Evolutionary conservation across 2,888 invertebrate species (phyloP).

Genomic region (Lasioglossum lativentre): DNA sequence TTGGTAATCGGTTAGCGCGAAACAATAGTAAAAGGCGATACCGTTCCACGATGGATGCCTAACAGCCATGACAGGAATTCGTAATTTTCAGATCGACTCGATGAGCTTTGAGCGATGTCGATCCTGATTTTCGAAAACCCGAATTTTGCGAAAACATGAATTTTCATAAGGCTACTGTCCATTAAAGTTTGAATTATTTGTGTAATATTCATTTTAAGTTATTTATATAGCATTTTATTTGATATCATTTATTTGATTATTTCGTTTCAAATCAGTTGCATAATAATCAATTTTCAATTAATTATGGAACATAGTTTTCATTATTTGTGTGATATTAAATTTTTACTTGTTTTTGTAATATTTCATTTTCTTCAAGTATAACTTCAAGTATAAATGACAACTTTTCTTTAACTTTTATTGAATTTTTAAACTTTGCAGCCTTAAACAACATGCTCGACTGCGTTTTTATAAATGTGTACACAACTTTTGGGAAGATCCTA

Average conservation of each 20-base stretch:
- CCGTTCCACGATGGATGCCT: conserved; percentile 55
- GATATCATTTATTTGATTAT: background rate
- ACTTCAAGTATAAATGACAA: no score
- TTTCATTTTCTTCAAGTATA: background rate
- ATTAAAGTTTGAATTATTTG: background rate
- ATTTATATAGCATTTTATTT: background rate
- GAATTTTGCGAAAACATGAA: background rate
- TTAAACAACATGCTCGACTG: no score
- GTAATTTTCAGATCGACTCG: conserved; percentile 60
- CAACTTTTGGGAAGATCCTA: background rate
- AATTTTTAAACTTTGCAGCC: no score
- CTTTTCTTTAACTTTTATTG: no score
- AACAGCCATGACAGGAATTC: conserved; percentile 68
- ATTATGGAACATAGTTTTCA: no score
- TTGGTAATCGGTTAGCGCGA: conserved; percentile 73
- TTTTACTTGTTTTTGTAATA: background rate
- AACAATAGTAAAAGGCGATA: conserved; percentile 74
- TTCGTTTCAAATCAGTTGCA: background rate
- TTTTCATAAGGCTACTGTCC: background rate
- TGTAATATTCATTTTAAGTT: background rate
- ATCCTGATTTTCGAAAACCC: background rate
- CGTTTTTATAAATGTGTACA: background rate
- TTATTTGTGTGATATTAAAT: no score
- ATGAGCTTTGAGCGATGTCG: background rate
- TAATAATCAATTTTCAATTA: background rate